Base-by-base conservation (phyloP, 2,113 vertebrate species). In the Falco punctatus region DNA sequence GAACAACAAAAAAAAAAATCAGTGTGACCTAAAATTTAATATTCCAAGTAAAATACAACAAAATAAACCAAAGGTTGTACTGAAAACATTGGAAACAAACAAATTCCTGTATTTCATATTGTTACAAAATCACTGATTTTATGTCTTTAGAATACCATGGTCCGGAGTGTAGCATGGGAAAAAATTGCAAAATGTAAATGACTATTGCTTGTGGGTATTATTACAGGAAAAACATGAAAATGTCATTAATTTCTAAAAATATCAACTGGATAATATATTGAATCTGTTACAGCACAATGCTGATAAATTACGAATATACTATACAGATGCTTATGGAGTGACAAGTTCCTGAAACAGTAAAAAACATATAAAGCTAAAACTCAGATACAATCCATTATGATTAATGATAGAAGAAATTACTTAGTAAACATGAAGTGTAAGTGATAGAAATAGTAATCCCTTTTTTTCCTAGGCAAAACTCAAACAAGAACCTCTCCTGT, bases 361-460 rank as follows among this genome's bases (percentile, higher is more conserved):
- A 86, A 86, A 52, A 12, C 13, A 44, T 7, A 13, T 13, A 75
- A 91, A 75, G 11, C 32, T 91, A 73, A 54, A 85, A 72, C 24
- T 73, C 46, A 70, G 46, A 85, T 84, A 35, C 3, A 72, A 91
- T 40, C 49, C 42, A 51, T 19, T 88, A 8, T 81, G 64, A 51
- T 71, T 84, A 48, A 81, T 44, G 92, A 87, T 95, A 90, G 84
- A 93, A 84, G 23, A 91, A 71, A 92, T 90, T 72, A 92, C 21
- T 55, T 48, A 57, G 30, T 75, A 92, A 92, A 91, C 87, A 77
- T 8, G n/a, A 86, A 88, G 23, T 0, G 0, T 73, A 81, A 93
- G 46, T 38, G 58, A 58, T 27, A 66, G 74, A 94, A 88, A 77
- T 78, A 72, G 51, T 62, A 26, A 26, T 49, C 67, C 13, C 6